These are phyloP conservation scores for Cardiocondyla obscurior DNA, from an alignment of 1,140 invertebrate genomes.

Conservation along the genomic window DNA sequence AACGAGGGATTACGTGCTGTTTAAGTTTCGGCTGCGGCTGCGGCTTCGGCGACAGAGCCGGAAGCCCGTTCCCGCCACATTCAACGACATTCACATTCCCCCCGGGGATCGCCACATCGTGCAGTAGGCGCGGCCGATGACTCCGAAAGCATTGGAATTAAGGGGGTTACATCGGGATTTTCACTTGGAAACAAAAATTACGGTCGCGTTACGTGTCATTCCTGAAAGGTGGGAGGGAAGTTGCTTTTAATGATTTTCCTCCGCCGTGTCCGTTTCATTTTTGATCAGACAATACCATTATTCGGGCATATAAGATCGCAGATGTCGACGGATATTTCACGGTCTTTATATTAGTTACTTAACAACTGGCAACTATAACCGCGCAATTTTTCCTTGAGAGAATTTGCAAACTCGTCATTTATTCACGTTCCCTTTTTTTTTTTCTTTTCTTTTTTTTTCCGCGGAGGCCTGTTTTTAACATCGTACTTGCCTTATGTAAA, in stretches of 20 bases:
- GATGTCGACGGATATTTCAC: neutral
- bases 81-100: slow-evolving; percentile 34
- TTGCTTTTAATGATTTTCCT: neutral
- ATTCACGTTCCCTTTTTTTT: neutral
- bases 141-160: slow-evolving; percentile 47
- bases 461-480: neutral
- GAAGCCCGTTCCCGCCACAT: slow-evolving; percentile 46
- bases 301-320: neutral
- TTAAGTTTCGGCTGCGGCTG: neutral
- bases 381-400: neutral
- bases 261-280: neutral
- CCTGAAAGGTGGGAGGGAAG: neutral
- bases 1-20: slow-evolving; percentile 4
- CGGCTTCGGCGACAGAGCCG: neutral
- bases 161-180: slow-evolving; percentile 32
- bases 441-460: neutral
- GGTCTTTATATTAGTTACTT: neutral
- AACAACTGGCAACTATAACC: neutral
- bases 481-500: slow-evolving; percentile 31
- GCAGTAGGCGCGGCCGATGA: slow-evolving; percentile 57
- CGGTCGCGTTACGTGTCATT: slow-evolving; percentile 13
- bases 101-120: neutral
- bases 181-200: slow-evolving; percentile 15
- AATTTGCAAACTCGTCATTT: neutral
- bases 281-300: neutral